Evolutionary conservation across 2,113 vertebrate genomes (phyloP).

Genomic region (Xenopus borealis): DNA sequence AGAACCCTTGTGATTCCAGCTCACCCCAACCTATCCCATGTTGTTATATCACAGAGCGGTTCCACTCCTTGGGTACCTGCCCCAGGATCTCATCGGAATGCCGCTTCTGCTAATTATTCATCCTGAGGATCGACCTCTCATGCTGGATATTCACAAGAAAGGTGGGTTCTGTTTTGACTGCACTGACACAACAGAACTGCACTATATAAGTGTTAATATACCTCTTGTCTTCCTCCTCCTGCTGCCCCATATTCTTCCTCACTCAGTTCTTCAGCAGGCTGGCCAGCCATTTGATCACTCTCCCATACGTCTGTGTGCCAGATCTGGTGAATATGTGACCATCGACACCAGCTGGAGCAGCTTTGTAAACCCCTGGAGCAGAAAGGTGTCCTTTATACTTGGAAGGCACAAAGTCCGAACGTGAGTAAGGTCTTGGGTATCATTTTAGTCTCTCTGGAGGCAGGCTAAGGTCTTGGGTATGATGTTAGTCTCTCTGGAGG

Average conservation of each 20-base stretch:
- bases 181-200: too few species aligned
- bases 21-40: background rate
- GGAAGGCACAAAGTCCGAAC: slow-evolving; percentile 89
- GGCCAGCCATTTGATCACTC: slow-evolving; percentile 84
- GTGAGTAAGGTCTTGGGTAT: slow-evolving; percentile 58
- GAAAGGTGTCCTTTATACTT: slow-evolving; percentile 85
- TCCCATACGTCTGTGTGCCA: slow-evolving; percentile 80
- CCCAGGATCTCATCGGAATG: slow-evolving; percentile 84
- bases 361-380: slow-evolving; percentile 89
- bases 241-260: too few species aligned
- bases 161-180: slow-evolving; percentile 60
- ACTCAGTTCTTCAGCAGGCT: slow-evolving; percentile 78
- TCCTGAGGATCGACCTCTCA: slow-evolving; percentile 82
- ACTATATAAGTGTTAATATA: too few species aligned
- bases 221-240: background rate
- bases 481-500: too few species aligned
- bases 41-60: slow-evolving; percentile 70
- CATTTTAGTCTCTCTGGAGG: too few species aligned
- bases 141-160: slow-evolving; percentile 88
- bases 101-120: slow-evolving; percentile 80
- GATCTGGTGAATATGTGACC: slow-evolving; percentile 83
- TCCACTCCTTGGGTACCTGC: slow-evolving; percentile 81
- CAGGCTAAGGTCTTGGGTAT: too few species aligned
- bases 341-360: slow-evolving; percentile 92
- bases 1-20: background rate